Conservation (phyloP, 2,797 vertebrate species). For the Myoxocephalus aenaeus region DNA sequence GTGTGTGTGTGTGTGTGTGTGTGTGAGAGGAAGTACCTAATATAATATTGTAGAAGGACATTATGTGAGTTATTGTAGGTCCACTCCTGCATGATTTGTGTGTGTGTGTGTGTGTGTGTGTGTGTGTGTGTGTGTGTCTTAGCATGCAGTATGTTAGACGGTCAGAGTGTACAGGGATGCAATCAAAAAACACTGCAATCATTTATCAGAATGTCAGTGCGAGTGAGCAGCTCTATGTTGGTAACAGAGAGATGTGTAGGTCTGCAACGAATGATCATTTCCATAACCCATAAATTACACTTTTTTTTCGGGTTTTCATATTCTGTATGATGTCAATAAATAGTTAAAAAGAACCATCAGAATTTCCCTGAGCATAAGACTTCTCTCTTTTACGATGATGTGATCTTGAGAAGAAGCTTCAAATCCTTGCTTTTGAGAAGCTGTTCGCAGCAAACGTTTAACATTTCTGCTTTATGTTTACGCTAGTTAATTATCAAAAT, state of each 20-base stretch:
- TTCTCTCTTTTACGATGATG: neutral
- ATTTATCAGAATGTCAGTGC: slow-evolving; percentile 11
- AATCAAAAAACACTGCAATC: slow-evolving; percentile 3
- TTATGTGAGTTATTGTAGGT: slow-evolving; percentile 9
- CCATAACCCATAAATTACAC: neutral
- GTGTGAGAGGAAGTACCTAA: slow-evolving; percentile 38
- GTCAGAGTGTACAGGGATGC: neutral
- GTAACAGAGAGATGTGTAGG: neutral
- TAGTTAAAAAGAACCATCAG: neutral
- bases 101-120: neutral
- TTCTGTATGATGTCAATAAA: neutral
- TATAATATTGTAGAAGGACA: slow-evolving; percentile 26
- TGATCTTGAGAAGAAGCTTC: neutral
- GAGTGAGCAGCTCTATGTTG: neutral
- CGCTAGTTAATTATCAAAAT: neutral
- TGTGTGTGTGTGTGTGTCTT: neutral
- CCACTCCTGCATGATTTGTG: neutral
- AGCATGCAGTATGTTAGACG: neutral
- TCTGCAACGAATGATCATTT: neutral
- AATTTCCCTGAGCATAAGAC: neutral
- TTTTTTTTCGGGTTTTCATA: neutral
- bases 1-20: neutral
- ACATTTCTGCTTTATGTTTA: neutral
- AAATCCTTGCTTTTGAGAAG: neutral
- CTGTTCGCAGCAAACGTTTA: neutral